These are phyloP conservation scores for Babylonia areolata DNA, from an alignment of 1,140 invertebrate species.

Conservation along the genomic window DNA sequence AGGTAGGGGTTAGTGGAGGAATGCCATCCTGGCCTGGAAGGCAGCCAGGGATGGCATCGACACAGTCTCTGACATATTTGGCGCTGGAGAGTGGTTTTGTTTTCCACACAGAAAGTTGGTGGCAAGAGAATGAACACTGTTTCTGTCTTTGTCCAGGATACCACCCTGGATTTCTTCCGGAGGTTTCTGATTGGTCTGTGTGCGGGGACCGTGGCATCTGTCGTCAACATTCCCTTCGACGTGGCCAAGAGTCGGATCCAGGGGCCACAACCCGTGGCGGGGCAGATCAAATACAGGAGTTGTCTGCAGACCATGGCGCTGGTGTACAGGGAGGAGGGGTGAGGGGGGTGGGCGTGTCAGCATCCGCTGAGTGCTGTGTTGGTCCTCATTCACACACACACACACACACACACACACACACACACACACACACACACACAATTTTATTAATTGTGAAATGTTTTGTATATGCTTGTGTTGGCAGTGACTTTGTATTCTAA, in stretches of 20 bases:
- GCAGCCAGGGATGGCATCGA: no score
- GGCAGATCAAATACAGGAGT: constrained; percentile 85
- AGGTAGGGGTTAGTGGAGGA: no score
- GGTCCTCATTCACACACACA: no score
- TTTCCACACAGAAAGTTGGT: no score
- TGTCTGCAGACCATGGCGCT: constrained; percentile 85
- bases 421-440: no score
- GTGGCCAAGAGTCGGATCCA: constrained; percentile 97
- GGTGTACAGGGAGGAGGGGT: constrained; percentile 93
- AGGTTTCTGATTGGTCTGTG: constrained; percentile 89
- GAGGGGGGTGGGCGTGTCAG: constrained; percentile 58
- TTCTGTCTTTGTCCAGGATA: constrained; percentile 79
- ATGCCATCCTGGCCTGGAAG: no score
- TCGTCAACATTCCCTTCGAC: constrained; percentile 95
- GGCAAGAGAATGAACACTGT: no score
- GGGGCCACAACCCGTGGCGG: constrained; percentile 86
- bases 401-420: no score
- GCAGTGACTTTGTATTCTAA: not conserved
- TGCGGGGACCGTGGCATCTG: constrained; percentile 89
- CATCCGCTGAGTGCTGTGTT: no score
- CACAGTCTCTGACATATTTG: no score
- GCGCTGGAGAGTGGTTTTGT: no score
- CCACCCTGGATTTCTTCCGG: constrained; percentile 81
- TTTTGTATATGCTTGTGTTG: not conserved
- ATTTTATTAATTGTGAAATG: no score